Evolutionary conservation across 1,140 invertebrate genomes (phyloP).

Genomic region (Tenebrio molitor): DNA sequence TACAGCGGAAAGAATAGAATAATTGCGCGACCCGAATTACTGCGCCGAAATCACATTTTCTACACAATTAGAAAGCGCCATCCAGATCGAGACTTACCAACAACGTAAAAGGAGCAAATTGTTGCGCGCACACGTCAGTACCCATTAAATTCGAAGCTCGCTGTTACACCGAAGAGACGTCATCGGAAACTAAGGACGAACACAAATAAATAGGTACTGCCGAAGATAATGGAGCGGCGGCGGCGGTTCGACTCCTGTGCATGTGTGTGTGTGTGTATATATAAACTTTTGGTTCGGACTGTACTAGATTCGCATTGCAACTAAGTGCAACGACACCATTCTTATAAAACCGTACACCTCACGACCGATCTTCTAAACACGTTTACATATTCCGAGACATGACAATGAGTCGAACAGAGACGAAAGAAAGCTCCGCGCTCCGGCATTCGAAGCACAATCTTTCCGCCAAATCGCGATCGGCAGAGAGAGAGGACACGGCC

Average conservation of each 20-base stretch:
- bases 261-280: constrained; percentile 5
- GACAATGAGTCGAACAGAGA: constrained; percentile 12
- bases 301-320: constrained; percentile 49
- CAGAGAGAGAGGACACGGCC: too few relatives aligned
- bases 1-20: constrained; percentile 16
- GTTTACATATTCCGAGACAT: constrained; percentile 37
- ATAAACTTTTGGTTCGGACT: constrained; percentile 42
- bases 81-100: constrained; percentile 15
- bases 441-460: too few relatives aligned
- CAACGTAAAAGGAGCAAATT: constrained; percentile 35
- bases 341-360: constrained; percentile 45
- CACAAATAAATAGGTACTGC: constrained; percentile 33
- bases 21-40: constrained; percentile 18
- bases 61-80: constrained; percentile 24
- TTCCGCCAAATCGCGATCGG: neutral
- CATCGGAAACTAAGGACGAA: constrained; percentile 28
- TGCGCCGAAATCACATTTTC: constrained; percentile 34
- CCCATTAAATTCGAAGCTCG: constrained; percentile 7
- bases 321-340: constrained; percentile 53
- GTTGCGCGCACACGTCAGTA: constrained; percentile 31
- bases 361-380: constrained; percentile 49
- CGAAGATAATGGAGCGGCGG: constrained; percentile 14
- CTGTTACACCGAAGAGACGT: constrained; percentile 11
- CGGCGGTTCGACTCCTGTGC: constrained; percentile 11
- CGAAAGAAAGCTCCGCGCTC: neutral